Percentiles rank a stretch among this genome's conserved stretches.
Conservation (phyloP, 2,888 invertebrate species). For the Andrena minutula region DNA sequence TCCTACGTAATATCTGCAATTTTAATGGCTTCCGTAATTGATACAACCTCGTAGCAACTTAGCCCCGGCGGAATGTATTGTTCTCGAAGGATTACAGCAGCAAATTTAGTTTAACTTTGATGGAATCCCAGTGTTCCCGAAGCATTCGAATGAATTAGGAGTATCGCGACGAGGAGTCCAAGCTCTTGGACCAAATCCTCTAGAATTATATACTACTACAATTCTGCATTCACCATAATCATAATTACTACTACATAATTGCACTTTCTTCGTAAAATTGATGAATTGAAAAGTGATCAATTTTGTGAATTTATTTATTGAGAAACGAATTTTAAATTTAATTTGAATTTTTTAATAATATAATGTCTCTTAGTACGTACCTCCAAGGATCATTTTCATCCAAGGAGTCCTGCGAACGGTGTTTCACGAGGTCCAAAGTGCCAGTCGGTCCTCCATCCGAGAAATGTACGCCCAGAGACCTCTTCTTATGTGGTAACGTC, state of each 20-base stretch:
- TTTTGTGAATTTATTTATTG: too few species aligned
- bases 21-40: slow-evolving; percentile 9
- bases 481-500: slow-evolving; percentile 83
- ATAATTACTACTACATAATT: too few species aligned
- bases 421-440: slow-evolving; percentile 80
- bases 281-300: too few species aligned
- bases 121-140: neutral
- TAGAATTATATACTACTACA: neutral
- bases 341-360: too few species aligned
- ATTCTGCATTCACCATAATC: too few species aligned
- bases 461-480: slow-evolving; percentile 79
- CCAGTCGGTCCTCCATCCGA: slow-evolving; percentile 78
- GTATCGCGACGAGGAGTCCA: neutral
- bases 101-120: neutral
- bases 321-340: too few species aligned
- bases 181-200: neutral
- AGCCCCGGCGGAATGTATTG: slow-evolving; percentile 1
- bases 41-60: neutral
- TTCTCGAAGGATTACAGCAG: neutral
- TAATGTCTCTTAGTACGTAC: slow-evolving; percentile 63
- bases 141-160: neutral
- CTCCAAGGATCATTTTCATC: slow-evolving; percentile 83
- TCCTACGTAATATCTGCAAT: slow-evolving; percentile 3
- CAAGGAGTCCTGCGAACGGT: slow-evolving; percentile 82
- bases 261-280: too few species aligned